Conservation (phyloP, 2,888 invertebrate species). For the Sarcophaga variegata region DNA sequence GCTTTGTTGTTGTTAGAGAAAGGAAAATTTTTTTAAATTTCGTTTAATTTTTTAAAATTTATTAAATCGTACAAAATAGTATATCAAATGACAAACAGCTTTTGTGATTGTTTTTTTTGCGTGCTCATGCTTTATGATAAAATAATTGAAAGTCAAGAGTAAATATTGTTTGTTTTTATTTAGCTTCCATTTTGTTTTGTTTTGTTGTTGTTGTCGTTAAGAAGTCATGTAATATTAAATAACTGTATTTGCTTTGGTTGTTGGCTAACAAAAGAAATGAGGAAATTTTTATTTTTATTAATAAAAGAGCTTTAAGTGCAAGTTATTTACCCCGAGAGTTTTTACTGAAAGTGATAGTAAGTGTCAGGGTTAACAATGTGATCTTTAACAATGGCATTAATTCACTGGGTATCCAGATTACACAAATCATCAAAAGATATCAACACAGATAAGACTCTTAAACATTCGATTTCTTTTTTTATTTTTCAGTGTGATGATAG, state of each 20-base stretch:
- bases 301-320: background rate
- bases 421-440: no score
- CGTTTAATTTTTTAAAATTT: background rate
- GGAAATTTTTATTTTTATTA: background rate
- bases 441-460: no score
- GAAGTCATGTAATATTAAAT: constrained; percentile 42
- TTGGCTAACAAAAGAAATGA: background rate
- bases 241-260: constrained; percentile 4
- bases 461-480: no score
- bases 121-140: background rate
- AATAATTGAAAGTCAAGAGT: constrained; percentile 49
- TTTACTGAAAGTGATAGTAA: no score
- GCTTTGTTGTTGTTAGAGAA: background rate
- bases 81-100: constrained; percentile 34
- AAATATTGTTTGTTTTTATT: background rate
- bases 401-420: no score
- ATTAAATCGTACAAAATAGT: background rate
- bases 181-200: no score
- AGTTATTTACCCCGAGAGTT: background rate
- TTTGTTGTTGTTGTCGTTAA: background rate
- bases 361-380: no score
- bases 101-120: no score
- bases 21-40: constrained; percentile 32
- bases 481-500: no score
- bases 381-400: no score